These are phyloP conservation scores for Tetheella fluctuosa DNA, from an alignment of 2,888 invertebrate species.

Conservation along the genomic window DNA sequence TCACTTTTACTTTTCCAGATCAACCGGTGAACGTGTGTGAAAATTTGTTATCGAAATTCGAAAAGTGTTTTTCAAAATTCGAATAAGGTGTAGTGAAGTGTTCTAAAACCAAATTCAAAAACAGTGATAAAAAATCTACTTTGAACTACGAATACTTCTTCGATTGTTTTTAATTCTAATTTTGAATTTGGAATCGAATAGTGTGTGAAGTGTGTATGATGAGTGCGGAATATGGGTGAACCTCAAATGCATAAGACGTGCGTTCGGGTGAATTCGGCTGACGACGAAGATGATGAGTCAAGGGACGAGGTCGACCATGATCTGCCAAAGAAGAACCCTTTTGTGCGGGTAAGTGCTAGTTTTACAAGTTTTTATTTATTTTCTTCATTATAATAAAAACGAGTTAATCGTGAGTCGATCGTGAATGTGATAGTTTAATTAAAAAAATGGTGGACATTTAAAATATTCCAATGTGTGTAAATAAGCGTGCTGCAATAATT, in stretches of 20 bases:
- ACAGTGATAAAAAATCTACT: not conserved
- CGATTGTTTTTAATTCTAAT: not conserved
- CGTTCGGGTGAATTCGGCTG: constrained; percentile 73
- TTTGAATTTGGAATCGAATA: not conserved
- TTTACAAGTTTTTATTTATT: not conserved
- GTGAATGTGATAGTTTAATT: too few species aligned
- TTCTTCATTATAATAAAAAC: too few species aligned
- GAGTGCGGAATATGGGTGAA: constrained; percentile 78
- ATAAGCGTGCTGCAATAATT: too few species aligned
- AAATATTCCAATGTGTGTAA: too few species aligned
- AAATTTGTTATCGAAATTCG: not conserved
- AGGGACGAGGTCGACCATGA: constrained; percentile 75
- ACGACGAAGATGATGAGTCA: constrained; percentile 68
- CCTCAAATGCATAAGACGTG: constrained; percentile 73
- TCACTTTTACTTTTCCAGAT: constrained; percentile 6
- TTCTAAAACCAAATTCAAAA: not conserved
- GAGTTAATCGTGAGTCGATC: too few species aligned
- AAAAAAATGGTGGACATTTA: too few species aligned
- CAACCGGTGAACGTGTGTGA: not conserved
- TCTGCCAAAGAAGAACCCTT: constrained; percentile 74
- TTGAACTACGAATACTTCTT: too few species aligned
- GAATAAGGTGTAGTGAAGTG: not conserved
- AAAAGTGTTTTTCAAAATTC: not conserved
- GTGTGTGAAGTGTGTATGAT: constrained; percentile 57
- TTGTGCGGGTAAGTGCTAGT: constrained; percentile 70